Base-by-base conservation (phyloP, 2,113 vertebrate species). In the Myiopsitta monachus region DNA sequence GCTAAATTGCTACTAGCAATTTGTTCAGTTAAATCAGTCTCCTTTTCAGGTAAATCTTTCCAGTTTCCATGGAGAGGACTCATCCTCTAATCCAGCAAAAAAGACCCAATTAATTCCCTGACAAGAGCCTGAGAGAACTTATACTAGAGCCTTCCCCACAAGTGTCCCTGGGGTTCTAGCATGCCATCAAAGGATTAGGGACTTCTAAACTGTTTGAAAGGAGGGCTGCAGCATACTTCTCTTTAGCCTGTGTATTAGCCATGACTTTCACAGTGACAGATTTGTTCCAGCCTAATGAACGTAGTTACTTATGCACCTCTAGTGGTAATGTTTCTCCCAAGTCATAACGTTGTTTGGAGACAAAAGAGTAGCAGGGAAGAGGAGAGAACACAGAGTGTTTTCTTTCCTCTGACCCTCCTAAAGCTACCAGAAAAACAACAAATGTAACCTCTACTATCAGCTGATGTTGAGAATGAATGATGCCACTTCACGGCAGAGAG, bases 41-140 rank as follows among this genome's bases (percentile, higher is more conserved):
- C n/a, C 31, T 92, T 83, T 88, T 73, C 38, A 77, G 74, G 79
- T 81, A 77, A 81, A 57, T 70, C 51, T 86, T 88, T 28, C 41
- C 43, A 6, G 90, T 94, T 96, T 94, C 87, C 85, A 94, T 90
- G 94, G 92, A 88, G 63, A 95, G 46, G n/a, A 90, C 19, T 90
- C 75, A 67, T 83, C 64, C 68, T 51, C 41, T 96, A 92, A 92
- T 69, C 70, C 91, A 73, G 36, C 23, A 69, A 74, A 90, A 91
- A 88, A 83, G 47, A 70, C 59, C 30, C 38, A 88, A 70, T 81
- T 86, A 97, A 93, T 91, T 96, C 43, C 64, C 0, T 63, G n/a
- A 83, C 90, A 70, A 90, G 46, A 73, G 27, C 43, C 62, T 55
- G 61, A 86, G 46, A 83, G 18, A 88, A 24, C 14, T 86, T 76